Evolutionary conservation across 2,113 vertebrate species (phyloP), one percentile per base, ranked within the genome.

Genomic region (Lophotis ruficrista): DNA sequence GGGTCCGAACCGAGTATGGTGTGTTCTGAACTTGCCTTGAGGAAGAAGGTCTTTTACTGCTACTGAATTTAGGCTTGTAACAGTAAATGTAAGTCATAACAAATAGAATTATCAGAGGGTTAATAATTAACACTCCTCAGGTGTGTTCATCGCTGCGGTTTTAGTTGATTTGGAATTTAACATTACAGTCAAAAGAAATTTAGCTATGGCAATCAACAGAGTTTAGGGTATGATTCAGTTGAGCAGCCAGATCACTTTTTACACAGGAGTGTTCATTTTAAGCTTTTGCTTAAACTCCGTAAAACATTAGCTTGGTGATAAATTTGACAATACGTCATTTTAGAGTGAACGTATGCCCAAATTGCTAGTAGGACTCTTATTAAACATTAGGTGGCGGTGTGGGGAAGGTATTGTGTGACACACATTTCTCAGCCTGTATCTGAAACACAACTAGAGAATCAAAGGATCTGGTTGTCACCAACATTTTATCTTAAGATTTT

Each of bases 301-400:
- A 35, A 19, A 58, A 16, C 2, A 35, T 48, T 51, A 43, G 53
- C 56, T 83, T 28, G 20, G 28, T 31, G 53, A 62, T 24, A 60
- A 79, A 53, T 28, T 21, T 19, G 71, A 38, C 41, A 54, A 2
- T 2, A 57, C 6, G 21, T 17, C 50, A 56, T 62, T 48, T 70
- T 5, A 64, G 43, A 37, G 51, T 7, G 10, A 24, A 61, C 7
- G 15, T 8, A 27, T n/a, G 45, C 30, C 33, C 30, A 38, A 33
- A 37, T 3, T 24, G 11, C 0, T 6, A 37, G 91, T 24, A 76
- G 58, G 64, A 64, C 69, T 77, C 64, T 16, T 30, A 14, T 5
- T 58, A 62, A 80, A 73, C 96, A 64, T 90, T 89, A 96, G 96
- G 28, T 95, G 95, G 93, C 89, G 0, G 47, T 95, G 71, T 94